Evolutionary conservation across 2,113 vertebrate species (phyloP), one percentile per base, ranked within the genome.

Genomic region (Pachyramphus minor): DNA sequence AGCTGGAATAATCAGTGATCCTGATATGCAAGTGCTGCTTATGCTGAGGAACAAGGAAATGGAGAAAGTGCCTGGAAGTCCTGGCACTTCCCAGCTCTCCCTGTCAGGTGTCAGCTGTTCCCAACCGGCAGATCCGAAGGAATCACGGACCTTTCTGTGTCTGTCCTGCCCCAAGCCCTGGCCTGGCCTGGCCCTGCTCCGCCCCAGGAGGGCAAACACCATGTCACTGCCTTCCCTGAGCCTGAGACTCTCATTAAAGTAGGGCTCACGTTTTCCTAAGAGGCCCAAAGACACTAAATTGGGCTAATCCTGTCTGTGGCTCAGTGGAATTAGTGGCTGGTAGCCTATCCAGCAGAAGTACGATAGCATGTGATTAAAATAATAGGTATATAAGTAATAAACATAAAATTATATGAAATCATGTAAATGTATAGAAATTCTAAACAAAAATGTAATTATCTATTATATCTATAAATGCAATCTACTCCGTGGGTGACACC

Each of bases 51-150:
- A 25, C 27, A 25, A 13, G 68, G 62, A 42, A 35, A n/a, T 1
- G 10, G 19, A 71, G n/a, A 8, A 42, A 12, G 33, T 1, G 20
- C 9, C 69, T 18, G 73, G 14, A 21, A 53, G 27, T 4, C 6
- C 14, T 5, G 18, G 55, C 24, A 44, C 31, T 83, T 94, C 5
- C 79, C 76, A 5, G 39, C 3, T 50, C 37, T 78, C 39, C 20
- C 95, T 87, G 7, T 17, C 9, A 89, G 93, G 89, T 50, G 89
- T 86, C 93, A 86, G 67, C 75, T 35, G 25, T 8, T 75, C 42
- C 17, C 21, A 78, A 23, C 37, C 1, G 15, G 16, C 21, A n/a
- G 42, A 66, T 18, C 45, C 67, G 5, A 52, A 33, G 6, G 4
- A 2, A 77, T 6, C 7, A 1, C 22, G 2, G 20, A 14, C 11